These are phyloP conservation scores for Zeus faber DNA, from an alignment of 2,113 vertebrate species.

Conservation along the genomic window DNA sequence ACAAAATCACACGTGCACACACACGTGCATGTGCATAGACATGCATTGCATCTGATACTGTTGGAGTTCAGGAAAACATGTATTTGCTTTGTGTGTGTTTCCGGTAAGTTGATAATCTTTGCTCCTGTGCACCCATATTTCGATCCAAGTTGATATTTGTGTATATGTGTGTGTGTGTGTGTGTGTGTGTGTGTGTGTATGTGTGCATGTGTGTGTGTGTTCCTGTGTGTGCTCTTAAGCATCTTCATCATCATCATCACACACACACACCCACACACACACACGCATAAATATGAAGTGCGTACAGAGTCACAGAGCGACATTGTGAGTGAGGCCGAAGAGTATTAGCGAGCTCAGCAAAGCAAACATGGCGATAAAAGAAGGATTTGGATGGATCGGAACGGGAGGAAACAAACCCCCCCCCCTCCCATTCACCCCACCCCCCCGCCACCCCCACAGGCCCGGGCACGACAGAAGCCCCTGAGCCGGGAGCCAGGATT, in stretches of 20 bases:
- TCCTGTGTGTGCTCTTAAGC: constrained; percentile 1
- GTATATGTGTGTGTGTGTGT: background rate
- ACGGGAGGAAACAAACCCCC: constrained; percentile 54
- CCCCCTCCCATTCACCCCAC: background rate
- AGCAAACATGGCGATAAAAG: constrained; percentile 66
- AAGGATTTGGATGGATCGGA: constrained; percentile 54
- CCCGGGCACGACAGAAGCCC: constrained; percentile 51
- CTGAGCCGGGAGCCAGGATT: background rate
- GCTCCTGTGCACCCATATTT: constrained; percentile 30
- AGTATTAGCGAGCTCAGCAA: constrained; percentile 62
- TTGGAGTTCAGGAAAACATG: constrained; percentile 10
- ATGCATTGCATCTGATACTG: constrained; percentile 6
- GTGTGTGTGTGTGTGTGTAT: constrained; percentile 29
- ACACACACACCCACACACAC: constrained; percentile 48
- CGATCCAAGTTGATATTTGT: background rate
- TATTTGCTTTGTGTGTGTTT: background rate
- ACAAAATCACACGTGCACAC: background rate
- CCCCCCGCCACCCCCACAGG: constrained; percentile 40
- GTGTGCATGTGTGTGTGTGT: background rate
- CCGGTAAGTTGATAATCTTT: constrained; percentile 6
- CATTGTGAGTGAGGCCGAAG: constrained; percentile 53
- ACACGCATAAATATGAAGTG: constrained; percentile 34
- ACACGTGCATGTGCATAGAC: background rate
- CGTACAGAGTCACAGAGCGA: constrained; percentile 47
- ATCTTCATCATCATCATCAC: constrained; percentile 37